These are phyloP conservation scores for Ambastaia sidthimunki DNA, from an alignment of 2,797 vertebrate species.

Conservation along the genomic window DNA sequence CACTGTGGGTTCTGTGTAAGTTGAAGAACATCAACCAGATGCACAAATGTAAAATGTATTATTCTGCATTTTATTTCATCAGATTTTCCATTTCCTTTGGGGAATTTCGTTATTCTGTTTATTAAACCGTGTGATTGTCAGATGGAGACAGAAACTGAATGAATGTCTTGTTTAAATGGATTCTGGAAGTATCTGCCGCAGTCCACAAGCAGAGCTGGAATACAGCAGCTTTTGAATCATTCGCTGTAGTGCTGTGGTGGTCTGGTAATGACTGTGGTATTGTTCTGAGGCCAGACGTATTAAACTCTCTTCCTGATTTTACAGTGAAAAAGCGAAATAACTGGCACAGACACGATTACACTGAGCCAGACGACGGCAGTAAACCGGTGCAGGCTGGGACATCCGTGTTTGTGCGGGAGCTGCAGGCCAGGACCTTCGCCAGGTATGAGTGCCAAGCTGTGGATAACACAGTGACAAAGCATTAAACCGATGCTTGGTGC, in stretches of 20 bases:
- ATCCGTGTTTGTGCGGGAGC: conserved; percentile 87
- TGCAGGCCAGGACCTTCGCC: conserved; percentile 87
- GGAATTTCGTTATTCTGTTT: conserved; percentile 67
- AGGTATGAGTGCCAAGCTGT: conserved; percentile 77
- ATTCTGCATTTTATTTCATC: conserved; percentile 62
- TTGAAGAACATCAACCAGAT: background rate
- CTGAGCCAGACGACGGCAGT: conserved; percentile 87
- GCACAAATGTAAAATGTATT: conserved; percentile 47
- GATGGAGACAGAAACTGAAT: conserved; percentile 56
- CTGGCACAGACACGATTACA: conserved; percentile 98
- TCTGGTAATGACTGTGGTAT: conserved; percentile 17
- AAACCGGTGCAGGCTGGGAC: conserved; percentile 96
- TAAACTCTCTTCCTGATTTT: conserved; percentile 39
- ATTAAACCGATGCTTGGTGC: background rate
- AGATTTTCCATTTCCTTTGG: conserved; percentile 52
- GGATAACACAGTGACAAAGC: conserved; percentile 2
- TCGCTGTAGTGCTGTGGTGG: background rate
- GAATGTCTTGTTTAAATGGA: conserved; percentile 6
- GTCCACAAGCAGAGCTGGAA: background rate
- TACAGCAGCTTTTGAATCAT: background rate
- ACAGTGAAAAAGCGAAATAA: conserved; percentile 95
- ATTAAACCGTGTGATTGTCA: conserved; percentile 69
- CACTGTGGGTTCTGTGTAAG: no score
- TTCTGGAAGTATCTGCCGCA: conserved; percentile 24
- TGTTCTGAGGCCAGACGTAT: conserved; percentile 4